Base-by-base conservation (phyloP, 1,140 invertebrate species). In the Zaprionus nigranus region DNA sequence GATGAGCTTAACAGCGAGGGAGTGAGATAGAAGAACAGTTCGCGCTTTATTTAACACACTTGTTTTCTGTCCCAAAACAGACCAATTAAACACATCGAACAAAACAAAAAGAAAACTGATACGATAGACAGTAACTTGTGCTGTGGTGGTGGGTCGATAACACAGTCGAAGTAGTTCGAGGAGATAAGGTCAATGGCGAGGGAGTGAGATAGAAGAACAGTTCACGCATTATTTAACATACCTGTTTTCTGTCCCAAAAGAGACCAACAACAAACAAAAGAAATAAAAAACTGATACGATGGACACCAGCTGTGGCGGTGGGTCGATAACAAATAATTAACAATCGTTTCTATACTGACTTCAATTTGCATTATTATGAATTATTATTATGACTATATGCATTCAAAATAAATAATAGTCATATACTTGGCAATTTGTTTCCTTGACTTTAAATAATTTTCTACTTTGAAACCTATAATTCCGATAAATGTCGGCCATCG, bases 11-110 rank as follows among this genome's bases (percentile, higher is more conserved):
- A 46, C 40, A 46, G 40, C n/a, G 40, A 40, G 15, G 38, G 38
- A 40, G n/a, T 40, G 38, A 40, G 38, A n/a, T 5, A 40, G 38
- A n/a, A 40, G 38, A 15, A n/a, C 38, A n/a, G 38, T 49, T 69
- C 34, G 53, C 38, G 9, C 15, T 56, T 53, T 38, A 36, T 43
- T 69, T 51, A 40, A 38, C 36, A 38, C 53, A 51, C 59, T 63
- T 53, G 53, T 70, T 75, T 70, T 34, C 53, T 53, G 36, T 17
- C 40, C 43, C 51, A 69, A 75, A 75, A 61, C 46, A 74, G 54
- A 60, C 57, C 57, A 61, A 57, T 49, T 28, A 30, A 43, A 24
- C 26, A 20, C 9, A 13, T 66, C 20, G 26, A 22, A 36, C 26
- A 34, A 28, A 71, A 46, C 40, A 62, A 46, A 68, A 60, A 67